Conservation (phyloP, 1,140 invertebrate genomes). For the Philopotamus ludificatus region DNA sequence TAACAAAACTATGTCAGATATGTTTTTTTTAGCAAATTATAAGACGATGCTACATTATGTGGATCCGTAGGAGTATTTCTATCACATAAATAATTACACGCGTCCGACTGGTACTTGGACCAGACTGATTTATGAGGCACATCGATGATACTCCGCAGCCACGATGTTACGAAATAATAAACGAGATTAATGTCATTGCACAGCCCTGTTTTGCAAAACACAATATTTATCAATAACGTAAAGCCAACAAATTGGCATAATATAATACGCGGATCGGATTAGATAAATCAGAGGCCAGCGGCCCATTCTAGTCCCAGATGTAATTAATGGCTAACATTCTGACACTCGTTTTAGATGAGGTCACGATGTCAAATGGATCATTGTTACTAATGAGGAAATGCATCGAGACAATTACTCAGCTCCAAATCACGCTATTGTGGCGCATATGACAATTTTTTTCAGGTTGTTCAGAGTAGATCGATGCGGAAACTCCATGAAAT, state of each 20-base stretch:
- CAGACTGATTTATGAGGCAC: constrained; percentile 7
- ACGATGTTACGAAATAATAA: neutral
- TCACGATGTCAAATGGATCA: neutral
- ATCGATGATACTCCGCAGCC: neutral
- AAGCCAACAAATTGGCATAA: too few relatives aligned
- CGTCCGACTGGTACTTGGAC: neutral
- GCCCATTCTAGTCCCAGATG: neutral
- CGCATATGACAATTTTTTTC: too few relatives aligned
- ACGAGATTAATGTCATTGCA: too few relatives aligned
- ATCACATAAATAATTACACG: constrained; percentile 9
- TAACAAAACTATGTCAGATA: too few relatives aligned
- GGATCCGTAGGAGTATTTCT: neutral
- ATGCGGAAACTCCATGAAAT: too few relatives aligned
- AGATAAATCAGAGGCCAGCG: too few relatives aligned
- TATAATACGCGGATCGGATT: too few relatives aligned
- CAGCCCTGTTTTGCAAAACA: too few relatives aligned
- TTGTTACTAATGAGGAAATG: constrained; percentile 3
- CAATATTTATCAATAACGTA: too few relatives aligned
- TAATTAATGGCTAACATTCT: neutral
- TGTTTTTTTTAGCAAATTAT: too few relatives aligned
- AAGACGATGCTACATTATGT: too few relatives aligned
- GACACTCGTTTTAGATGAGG: neutral
- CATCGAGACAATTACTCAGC: neutral
- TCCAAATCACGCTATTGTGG: constrained; percentile 13
- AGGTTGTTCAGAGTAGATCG: too few relatives aligned